Conservation (phyloP, 1,140 invertebrate genomes). For the Hycleus phaleratus region DNA sequence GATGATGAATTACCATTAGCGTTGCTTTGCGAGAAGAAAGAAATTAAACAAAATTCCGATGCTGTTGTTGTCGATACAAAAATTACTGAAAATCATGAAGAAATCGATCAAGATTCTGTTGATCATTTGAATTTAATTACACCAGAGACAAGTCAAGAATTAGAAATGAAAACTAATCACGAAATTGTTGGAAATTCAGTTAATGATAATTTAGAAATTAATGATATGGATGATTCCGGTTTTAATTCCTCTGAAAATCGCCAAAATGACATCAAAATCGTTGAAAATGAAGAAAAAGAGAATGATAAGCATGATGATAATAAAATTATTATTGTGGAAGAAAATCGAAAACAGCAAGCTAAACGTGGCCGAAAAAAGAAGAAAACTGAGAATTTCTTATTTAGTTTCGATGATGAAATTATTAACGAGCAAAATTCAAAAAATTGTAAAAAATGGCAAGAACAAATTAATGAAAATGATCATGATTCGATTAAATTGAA, state of each 20-base stretch:
- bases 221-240: not conserved
- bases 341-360: not conserved
- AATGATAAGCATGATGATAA: not conserved
- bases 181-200: not conserved
- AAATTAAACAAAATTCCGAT: not conserved
- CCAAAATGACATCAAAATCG: not conserved
- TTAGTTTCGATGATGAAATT: not conserved
- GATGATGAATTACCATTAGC: constrained; percentile 37
- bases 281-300: not conserved
- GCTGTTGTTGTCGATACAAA: not conserved
- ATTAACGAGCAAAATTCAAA: not conserved
- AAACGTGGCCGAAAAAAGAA: not conserved
- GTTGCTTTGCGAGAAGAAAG: constrained; percentile 12
- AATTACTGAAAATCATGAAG: constrained; percentile 1
- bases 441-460: not conserved
- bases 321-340: not conserved
- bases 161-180: not conserved
- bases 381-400: not conserved
- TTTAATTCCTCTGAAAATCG: no score
- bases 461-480: not conserved
- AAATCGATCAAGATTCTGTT: not conserved
- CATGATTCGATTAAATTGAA: not conserved
- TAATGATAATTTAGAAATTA: not conserved
- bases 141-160: not conserved
- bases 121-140: not conserved